These are phyloP conservation scores for Antheraea assamensis DNA, from an alignment of 2,888 invertebrate species.

Conservation along the genomic window DNA sequence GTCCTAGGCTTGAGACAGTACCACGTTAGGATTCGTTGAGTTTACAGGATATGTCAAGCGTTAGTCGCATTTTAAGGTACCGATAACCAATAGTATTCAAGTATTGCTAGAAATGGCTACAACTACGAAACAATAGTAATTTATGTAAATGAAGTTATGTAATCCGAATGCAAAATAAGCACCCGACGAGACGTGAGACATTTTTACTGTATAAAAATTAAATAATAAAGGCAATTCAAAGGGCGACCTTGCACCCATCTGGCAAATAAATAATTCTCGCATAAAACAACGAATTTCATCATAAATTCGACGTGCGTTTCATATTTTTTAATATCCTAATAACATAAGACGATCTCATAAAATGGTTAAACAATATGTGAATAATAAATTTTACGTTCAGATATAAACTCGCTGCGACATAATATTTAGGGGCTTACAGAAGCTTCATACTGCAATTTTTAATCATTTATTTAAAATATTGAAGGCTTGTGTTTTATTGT, in stretches of 20 bases:
- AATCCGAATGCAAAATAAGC: too few relatives aligned
- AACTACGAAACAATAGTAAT: too few relatives aligned
- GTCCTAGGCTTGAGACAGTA: too few relatives aligned
- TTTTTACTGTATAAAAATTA: slow-evolving; percentile 5
- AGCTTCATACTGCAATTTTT: not conserved
- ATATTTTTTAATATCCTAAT: slow-evolving; percentile 22
- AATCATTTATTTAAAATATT: not conserved
- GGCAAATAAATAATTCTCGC: not conserved
- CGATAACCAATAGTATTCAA: too few relatives aligned
- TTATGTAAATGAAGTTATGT: too few relatives aligned
- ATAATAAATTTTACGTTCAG: slow-evolving; percentile 39
- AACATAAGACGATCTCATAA: slow-evolving; percentile 30
- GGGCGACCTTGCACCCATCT: not conserved
- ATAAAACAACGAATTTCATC: slow-evolving; percentile 18
- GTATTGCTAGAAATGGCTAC: too few relatives aligned
- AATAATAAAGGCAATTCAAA: not conserved
- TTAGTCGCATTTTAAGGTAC: too few relatives aligned
- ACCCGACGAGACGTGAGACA: too few relatives aligned
- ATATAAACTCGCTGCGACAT: not conserved
- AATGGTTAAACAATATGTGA: slow-evolving; percentile 43
- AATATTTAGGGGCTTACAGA: not conserved
- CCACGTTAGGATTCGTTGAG: too few relatives aligned
- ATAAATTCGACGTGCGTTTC: slow-evolving; percentile 16
- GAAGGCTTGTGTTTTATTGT: too few relatives aligned
- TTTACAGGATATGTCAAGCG: too few relatives aligned